Evolutionary conservation across 2,888 invertebrate species (phyloP).

Genomic region (Spilosoma lubricipeda): DNA sequence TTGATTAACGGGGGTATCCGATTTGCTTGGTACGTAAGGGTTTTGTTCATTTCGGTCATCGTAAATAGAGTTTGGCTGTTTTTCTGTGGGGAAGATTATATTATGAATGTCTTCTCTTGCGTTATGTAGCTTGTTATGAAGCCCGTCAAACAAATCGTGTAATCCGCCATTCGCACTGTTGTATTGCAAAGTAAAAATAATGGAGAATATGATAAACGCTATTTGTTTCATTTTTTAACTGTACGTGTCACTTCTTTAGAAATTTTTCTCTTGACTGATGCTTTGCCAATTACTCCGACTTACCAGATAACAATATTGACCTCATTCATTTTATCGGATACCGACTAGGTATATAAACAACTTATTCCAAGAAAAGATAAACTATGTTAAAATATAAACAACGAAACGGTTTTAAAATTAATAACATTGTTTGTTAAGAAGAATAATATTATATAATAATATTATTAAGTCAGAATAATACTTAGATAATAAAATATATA

Average conservation of each 20-base stretch:
- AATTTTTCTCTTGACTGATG: slow-evolving; percentile 55
- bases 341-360: slow-evolving; percentile 19
- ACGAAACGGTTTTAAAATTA: background rate
- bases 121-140: slow-evolving; percentile 55
- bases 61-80: background rate
- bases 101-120: slow-evolving; percentile 54
- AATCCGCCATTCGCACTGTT: slow-evolving; percentile 55
- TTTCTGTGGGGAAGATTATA: slow-evolving; percentile 2
- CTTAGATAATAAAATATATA: background rate
- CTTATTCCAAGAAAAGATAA: slow-evolving; percentile 55
- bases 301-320: slow-evolving; percentile 61
- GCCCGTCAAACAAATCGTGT: slow-evolving; percentile 53
- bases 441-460: background rate
- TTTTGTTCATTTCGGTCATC: slow-evolving; percentile 1
- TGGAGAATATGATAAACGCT: slow-evolving; percentile 53
- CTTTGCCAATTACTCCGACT: slow-evolving; percentile 30
- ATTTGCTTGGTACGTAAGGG: background rate
- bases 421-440: background rate
- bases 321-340: slow-evolving; percentile 53
- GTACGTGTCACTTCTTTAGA: slow-evolving; percentile 39
- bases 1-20: background rate
- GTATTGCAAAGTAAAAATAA: slow-evolving; percentile 50
- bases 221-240: slow-evolving; percentile 58
- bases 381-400: slow-evolving; percentile 17
- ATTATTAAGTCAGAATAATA: background rate